Conservation (phyloP, 1,140 invertebrate genomes). For the Araneus ventricosus region DNA sequence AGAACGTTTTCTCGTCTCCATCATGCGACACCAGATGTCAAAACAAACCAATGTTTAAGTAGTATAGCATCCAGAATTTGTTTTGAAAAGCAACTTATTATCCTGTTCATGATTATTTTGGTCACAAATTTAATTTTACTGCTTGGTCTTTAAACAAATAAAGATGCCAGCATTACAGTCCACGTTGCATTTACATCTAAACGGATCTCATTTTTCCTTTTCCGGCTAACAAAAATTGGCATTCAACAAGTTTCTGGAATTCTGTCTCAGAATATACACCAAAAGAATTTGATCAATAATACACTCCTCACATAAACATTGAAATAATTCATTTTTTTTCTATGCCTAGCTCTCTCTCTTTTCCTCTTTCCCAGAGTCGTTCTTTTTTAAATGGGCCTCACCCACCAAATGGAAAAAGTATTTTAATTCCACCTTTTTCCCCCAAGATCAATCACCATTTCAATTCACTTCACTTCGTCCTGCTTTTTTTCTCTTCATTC, state of each 20-base stretch:
- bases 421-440: conserved; percentile 43
- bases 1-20: no score
- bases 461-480: conserved; percentile 49
- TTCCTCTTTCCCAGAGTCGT: not conserved
- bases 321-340: conserved; percentile 16
- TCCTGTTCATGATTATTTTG: no score
- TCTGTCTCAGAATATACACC: not conserved
- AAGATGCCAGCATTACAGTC: no score
- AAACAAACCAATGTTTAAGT: no score
- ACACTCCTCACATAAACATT: not conserved
- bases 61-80: no score
- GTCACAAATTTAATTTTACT: no score
- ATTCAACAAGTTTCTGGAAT: not conserved
- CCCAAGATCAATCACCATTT: conserved; percentile 46
- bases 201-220: not conserved
- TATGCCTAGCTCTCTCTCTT: no score
- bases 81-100: no score
- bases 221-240: not conserved
- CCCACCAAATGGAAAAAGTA: conserved; percentile 48
- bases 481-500: not conserved
- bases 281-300: not conserved
- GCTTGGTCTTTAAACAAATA: no score
- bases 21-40: no score
- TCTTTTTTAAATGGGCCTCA: conserved; percentile 9
- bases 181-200: no score